These are phyloP conservation scores for Megamerina dolium DNA, from an alignment of 2,888 invertebrate species.

Conservation along the genomic window DNA sequence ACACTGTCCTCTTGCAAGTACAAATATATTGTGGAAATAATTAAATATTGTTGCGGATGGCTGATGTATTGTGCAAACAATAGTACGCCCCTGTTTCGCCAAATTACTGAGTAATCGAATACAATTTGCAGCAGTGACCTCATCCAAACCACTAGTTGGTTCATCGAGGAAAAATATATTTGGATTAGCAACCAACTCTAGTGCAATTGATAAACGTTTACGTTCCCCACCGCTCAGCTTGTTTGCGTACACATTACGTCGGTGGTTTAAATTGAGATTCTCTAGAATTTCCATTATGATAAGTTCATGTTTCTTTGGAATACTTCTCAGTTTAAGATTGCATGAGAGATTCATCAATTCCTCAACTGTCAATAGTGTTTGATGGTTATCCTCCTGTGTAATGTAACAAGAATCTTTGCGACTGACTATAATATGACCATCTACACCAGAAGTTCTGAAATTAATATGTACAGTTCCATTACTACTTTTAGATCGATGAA, in stretches of 20 bases:
- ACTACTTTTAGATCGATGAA: background rate
- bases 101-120: slow-evolving; percentile 55
- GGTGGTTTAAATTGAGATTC: slow-evolving; percentile 44
- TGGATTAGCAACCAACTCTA: slow-evolving; percentile 78
- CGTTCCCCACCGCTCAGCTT: slow-evolving; percentile 73
- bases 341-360: slow-evolving; percentile 77
- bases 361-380: slow-evolving; percentile 65
- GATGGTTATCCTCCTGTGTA: slow-evolving; percentile 70
- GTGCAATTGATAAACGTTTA: slow-evolving; percentile 71
- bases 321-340: slow-evolving; percentile 59
- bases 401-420: slow-evolving; percentile 75
- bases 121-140: slow-evolving; percentile 59
- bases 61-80: slow-evolving; percentile 67
- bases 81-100: slow-evolving; percentile 60
- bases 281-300: slow-evolving; percentile 43
- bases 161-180: slow-evolving; percentile 79
- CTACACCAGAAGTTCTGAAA: slow-evolving; percentile 58
- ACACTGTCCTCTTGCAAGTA: slow-evolving; percentile 59
- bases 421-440: slow-evolving; percentile 64
- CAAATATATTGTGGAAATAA: slow-evolving; percentile 61
- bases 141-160: slow-evolving; percentile 69
- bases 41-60: slow-evolving; percentile 62
- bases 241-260: slow-evolving; percentile 46
- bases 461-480: too few relatives aligned
- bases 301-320: slow-evolving; percentile 32